These are phyloP conservation scores for Psix sp. DNA, from an alignment of 1,140 invertebrate genomes.

Conservation along the genomic window DNA sequence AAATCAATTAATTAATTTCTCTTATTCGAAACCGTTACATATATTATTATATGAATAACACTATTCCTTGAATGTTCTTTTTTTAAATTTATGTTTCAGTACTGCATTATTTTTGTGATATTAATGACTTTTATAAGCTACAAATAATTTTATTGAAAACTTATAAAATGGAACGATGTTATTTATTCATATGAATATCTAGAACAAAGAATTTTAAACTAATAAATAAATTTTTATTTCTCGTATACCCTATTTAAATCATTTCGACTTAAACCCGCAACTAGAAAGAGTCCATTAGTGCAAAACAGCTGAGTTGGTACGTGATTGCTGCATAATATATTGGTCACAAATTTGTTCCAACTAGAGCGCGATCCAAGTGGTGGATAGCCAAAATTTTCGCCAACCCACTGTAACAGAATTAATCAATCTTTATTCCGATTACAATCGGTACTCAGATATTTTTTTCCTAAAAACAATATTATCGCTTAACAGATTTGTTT, in stretches of 20 bases:
- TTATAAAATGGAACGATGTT: too few species aligned
- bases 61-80: too few species aligned
- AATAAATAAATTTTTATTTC: neutral
- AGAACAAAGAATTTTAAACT: too few species aligned
- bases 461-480: slow-evolving; percentile 13
- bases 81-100: too few species aligned
- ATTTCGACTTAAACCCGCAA: slow-evolving; percentile 77
- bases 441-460: slow-evolving; percentile 1
- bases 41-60: too few species aligned
- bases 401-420: slow-evolving; percentile 69
- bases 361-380: slow-evolving; percentile 64
- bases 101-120: too few species aligned
- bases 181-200: too few species aligned
- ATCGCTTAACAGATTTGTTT: slow-evolving; percentile 14
- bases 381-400: slow-evolving; percentile 70
- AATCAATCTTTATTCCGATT: neutral
- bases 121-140: too few species aligned
- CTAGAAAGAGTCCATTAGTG: slow-evolving; percentile 79
- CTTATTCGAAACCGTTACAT: too few species aligned
- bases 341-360: slow-evolving; percentile 66
- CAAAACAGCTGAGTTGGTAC: slow-evolving; percentile 77
- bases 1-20: too few species aligned
- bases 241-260: slow-evolving; percentile 74
- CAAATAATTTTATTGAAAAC: too few species aligned
- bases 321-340: slow-evolving; percentile 76